Percentiles rank a stretch among this genome's conserved stretches.
Conservation (phyloP, 2,888 invertebrate species). For the Pecten maximus region DNA sequence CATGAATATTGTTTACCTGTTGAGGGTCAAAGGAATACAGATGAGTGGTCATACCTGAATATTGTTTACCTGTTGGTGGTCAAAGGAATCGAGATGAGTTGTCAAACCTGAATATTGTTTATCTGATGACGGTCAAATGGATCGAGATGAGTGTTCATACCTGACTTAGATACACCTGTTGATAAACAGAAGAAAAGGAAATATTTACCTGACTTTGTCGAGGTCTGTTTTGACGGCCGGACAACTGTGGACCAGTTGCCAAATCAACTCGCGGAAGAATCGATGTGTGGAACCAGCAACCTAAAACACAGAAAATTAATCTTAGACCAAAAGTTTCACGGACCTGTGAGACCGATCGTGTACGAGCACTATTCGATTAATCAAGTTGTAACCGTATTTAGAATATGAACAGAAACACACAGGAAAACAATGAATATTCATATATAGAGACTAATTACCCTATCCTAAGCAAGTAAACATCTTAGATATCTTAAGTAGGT, state of each 20-base stretch:
- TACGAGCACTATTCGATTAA: no score
- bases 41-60: neutral
- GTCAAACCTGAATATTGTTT: neutral
- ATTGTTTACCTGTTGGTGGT: neutral
- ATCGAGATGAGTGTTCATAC: neutral
- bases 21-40: neutral
- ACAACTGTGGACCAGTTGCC: constrained; percentile 63
- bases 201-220: constrained; percentile 66
- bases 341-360: no score
- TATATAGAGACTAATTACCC: neutral
- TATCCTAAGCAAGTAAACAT: no score
- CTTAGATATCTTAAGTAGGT: no score
- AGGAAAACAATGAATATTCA: no score
- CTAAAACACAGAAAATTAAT: constrained; percentile 51
- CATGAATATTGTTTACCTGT: neutral
- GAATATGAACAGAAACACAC: no score
- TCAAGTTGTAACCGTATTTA: no score
- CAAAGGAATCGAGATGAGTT: neutral
- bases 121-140: neutral
- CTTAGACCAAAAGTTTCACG: no score
- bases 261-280: constrained; percentile 63
- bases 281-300: constrained; percentile 60
- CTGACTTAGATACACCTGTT: no score
- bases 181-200: no score
- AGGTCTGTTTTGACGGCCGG: constrained; percentile 62